phyloP scores from a whole-genome alignment of 92 coral and sea anemone species.

The Paramuricea clavata region DNA sequence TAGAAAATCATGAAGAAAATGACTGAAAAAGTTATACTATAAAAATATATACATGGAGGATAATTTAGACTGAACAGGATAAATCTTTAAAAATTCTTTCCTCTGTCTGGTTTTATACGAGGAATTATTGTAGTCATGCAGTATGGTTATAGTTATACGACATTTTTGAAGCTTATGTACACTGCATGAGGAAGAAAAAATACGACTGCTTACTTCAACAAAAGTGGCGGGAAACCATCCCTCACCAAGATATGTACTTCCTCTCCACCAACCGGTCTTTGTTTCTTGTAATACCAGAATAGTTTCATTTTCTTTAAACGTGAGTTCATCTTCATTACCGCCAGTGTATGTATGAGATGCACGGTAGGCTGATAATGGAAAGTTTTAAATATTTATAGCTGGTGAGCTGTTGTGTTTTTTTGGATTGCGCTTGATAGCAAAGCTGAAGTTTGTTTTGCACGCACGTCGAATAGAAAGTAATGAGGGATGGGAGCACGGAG shows the following conservation, averaged over 20 bases:
- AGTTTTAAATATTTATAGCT: no score
- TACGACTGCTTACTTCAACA: slow-evolving; percentile 2
- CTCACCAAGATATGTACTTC: slow-evolving; percentile 16
- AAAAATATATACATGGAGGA: no score
- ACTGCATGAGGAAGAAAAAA: background rate
- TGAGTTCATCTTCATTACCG: slow-evolving; percentile 8
- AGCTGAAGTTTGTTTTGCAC: no score
- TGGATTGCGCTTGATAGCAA: background rate
- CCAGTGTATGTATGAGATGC: slow-evolving; percentile 7
- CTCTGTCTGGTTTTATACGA: no score
- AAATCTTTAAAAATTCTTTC: no score
- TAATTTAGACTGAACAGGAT: no score
- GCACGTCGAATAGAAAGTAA: background rate
- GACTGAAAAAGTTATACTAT: no score
- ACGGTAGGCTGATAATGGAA: background rate
- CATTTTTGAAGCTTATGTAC: background rate
- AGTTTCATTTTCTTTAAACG: slow-evolving; percentile 39
- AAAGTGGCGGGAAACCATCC: slow-evolving; percentile 45
- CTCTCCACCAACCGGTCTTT: slow-evolving; percentile 41
- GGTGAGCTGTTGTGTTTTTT: background rate
- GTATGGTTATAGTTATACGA: no score
- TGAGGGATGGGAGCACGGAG: no score
- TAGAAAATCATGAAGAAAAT: no score
- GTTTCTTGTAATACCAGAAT: slow-evolving; percentile 31
- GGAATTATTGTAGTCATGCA: no score